These are phyloP conservation scores for Limenitis camilla DNA, from an alignment of 2,888 invertebrate genomes.

Conservation along the genomic window DNA sequence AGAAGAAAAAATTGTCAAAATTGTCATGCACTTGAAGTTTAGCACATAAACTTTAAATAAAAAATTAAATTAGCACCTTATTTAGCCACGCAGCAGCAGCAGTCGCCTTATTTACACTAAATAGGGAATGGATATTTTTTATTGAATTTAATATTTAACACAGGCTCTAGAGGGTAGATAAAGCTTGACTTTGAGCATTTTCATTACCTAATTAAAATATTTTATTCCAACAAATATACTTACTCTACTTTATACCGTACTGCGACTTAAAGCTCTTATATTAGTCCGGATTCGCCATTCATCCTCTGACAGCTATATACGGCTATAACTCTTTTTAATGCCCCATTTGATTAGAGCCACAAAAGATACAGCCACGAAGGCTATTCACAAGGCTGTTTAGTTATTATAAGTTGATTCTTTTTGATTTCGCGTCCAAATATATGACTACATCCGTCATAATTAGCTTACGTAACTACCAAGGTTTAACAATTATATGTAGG, in stretches of 20 bases:
- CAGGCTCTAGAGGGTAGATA: too few relatives aligned
- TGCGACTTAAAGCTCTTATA: slow-evolving; percentile 32
- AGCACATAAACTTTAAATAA: too few relatives aligned
- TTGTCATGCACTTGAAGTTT: too few relatives aligned
- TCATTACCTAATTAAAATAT: neutral
- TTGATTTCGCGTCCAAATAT: slow-evolving; percentile 49
- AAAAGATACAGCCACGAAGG: slow-evolving; percentile 61
- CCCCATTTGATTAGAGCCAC: slow-evolving; percentile 64
- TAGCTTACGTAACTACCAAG: slow-evolving; percentile 15
- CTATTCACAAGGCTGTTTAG: slow-evolving; percentile 63
- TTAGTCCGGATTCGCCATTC: slow-evolving; percentile 54
- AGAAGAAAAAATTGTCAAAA: too few relatives aligned
- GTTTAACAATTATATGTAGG: slow-evolving; percentile 4
- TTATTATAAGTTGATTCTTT: slow-evolving; percentile 65
- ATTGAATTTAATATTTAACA: too few relatives aligned
- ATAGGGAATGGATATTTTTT: too few relatives aligned
- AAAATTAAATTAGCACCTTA: too few relatives aligned
- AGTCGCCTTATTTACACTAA: too few relatives aligned
- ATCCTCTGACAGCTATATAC: slow-evolving; percentile 58
- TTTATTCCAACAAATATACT: slow-evolving; percentile 5
- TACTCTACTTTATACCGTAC: slow-evolving; percentile 23
- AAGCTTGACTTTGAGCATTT: too few relatives aligned
- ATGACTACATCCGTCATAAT: slow-evolving; percentile 18
- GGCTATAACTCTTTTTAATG: slow-evolving; percentile 70
- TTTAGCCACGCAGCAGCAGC: too few relatives aligned